phyloP scores from a whole-genome alignment of 2,888 invertebrate genomes.

The Volucella inflata region DNA sequence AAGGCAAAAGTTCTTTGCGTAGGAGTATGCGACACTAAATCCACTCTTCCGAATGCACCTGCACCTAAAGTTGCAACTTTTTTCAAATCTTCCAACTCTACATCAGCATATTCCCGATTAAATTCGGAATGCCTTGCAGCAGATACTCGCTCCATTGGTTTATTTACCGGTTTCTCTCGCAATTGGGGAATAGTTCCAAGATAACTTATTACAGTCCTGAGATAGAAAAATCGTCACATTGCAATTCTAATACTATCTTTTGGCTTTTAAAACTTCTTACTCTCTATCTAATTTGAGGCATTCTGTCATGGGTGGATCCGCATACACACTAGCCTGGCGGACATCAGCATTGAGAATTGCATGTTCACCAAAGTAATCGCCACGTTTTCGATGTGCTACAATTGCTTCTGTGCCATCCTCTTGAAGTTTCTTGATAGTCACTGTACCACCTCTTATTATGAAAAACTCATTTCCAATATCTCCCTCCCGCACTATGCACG shows the following conservation, averaged over 20 bases:
- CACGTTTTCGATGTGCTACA: slow-evolving; percentile 89
- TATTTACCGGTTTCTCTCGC: slow-evolving; percentile 79
- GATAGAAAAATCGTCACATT: slow-evolving; percentile 33
- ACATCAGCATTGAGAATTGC: slow-evolving; percentile 93
- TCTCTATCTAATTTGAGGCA: slow-evolving; percentile 94
- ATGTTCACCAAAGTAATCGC: slow-evolving; percentile 95
- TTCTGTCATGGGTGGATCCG: slow-evolving; percentile 92
- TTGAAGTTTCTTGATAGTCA: slow-evolving; percentile 88
- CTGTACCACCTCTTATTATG: slow-evolving; percentile 93
- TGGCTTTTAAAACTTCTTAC: slow-evolving; percentile 84
- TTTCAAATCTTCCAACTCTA: slow-evolving; percentile 91
- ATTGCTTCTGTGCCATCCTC: slow-evolving; percentile 87
- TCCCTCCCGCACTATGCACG: slow-evolving; percentile 92
- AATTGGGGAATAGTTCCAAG: slow-evolving; percentile 88
- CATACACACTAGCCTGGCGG: slow-evolving; percentile 95
- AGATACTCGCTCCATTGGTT: slow-evolving; percentile 74
- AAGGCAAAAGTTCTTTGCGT: slow-evolving; percentile 88
- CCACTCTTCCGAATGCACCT: slow-evolving; percentile 96
- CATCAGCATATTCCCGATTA: slow-evolving; percentile 86
- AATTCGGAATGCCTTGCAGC: slow-evolving; percentile 79
- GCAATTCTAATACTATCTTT: not conserved
- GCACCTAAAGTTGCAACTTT: slow-evolving; percentile 94
- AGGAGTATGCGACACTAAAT: slow-evolving; percentile 87
- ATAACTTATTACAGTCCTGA: slow-evolving; percentile 91
- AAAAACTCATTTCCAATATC: slow-evolving; percentile 95